Evolutionary conservation across 2,113 vertebrate genomes (phyloP).

Genomic region (Hippocampus guttulatus): DNA sequence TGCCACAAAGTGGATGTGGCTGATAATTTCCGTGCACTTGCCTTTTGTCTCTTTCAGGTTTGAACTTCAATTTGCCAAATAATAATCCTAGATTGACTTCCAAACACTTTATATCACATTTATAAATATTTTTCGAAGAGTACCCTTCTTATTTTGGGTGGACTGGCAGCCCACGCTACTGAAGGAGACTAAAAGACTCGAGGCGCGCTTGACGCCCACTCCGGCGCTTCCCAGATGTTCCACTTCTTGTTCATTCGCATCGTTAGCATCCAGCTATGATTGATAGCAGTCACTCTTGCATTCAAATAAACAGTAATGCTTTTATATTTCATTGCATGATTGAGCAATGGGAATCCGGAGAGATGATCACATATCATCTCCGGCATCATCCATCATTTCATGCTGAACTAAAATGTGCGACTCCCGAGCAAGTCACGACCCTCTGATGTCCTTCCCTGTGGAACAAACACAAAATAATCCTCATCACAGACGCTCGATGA

Average conservation of each 20-base stretch:
- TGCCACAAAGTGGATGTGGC: too few species aligned
- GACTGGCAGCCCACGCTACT: background rate
- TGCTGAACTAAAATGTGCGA: conserved; percentile 25
- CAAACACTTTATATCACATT: too few species aligned
- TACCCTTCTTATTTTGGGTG: background rate
- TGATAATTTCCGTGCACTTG: too few species aligned
- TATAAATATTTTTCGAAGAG: too few species aligned
- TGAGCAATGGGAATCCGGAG: conserved; percentile 49
- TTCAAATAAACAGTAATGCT: conserved; percentile 44
- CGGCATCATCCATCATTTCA: conserved; percentile 26
- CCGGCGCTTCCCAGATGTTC: conserved; percentile 65
- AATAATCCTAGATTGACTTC: too few species aligned
- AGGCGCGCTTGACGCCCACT: conserved; percentile 55
- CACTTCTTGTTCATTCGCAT: conserved; percentile 58
- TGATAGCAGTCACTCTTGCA: conserved; percentile 55
- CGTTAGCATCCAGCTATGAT: conserved; percentile 54
- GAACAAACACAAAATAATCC: conserved; percentile 12
- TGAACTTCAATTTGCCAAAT: too few species aligned
- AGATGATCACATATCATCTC: conserved; percentile 39
- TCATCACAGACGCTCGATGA: conserved; percentile 22
- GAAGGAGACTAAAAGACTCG: conserved; percentile 54
- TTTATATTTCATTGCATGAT: conserved; percentile 34
- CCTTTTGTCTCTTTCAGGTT: background rate
- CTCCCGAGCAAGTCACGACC: conserved; percentile 12
- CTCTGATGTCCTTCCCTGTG: conserved; percentile 20